These are phyloP conservation scores for Gymnodraco acuticeps DNA, from an alignment of 2,797 vertebrate species.

Conservation along the genomic window DNA sequence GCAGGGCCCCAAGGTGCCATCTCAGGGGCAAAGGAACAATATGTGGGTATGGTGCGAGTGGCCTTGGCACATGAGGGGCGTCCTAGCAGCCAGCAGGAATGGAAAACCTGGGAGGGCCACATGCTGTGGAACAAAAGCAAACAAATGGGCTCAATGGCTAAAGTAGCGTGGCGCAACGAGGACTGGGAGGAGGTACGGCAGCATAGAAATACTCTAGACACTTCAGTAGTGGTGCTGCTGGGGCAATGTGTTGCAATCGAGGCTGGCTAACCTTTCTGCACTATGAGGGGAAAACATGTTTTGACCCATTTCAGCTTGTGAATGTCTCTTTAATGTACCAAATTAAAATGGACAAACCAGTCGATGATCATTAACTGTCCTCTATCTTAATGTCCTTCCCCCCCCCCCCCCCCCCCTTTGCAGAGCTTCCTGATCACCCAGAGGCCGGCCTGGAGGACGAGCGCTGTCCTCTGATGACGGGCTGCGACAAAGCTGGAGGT, in stretches of 20 bases:
- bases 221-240: constrained; percentile 41
- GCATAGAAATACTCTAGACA: constrained; percentile 59
- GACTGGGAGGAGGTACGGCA: constrained; percentile 50
- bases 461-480: constrained; percentile 83
- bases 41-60: constrained; percentile 56
- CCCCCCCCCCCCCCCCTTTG: background rate
- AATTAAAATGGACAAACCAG: background rate
- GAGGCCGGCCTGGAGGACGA: constrained; percentile 82
- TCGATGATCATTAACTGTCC: background rate
- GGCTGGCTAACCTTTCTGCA: constrained; percentile 12
- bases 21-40: constrained; percentile 46
- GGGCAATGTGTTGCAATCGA: constrained; percentile 44
- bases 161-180: constrained; percentile 66
- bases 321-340: background rate
- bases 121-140: constrained; percentile 79
- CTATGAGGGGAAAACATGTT: constrained; percentile 34
- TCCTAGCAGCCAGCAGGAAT: constrained; percentile 55
- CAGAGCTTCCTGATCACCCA: constrained; percentile 75
- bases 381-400: background rate
- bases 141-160: constrained; percentile 72
- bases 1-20: constrained; percentile 38
- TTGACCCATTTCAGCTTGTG: constrained; percentile 2
- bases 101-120: constrained; percentile 74
- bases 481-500: constrained; percentile 80
- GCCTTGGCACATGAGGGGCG: constrained; percentile 60